These are phyloP conservation scores for Pachypeltis micranthus DNA, from an alignment of 1,140 invertebrate genomes.

Conservation along the genomic window DNA sequence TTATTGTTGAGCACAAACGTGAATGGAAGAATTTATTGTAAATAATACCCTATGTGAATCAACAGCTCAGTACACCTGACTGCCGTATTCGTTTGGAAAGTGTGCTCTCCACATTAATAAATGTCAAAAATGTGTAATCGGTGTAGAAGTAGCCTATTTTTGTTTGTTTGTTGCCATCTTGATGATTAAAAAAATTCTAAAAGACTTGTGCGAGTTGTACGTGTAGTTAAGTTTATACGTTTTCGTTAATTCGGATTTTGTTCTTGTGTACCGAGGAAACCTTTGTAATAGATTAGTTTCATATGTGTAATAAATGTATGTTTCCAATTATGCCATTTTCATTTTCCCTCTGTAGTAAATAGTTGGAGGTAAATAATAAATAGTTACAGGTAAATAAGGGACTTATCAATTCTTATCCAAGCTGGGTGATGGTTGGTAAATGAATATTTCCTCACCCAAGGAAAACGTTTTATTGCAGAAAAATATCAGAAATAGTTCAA, in stretches of 20 bases:
- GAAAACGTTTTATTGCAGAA: too few species aligned
- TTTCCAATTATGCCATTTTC: not conserved
- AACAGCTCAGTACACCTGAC: not conserved
- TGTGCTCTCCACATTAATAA: not conserved
- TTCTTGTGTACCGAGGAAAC: not conserved
- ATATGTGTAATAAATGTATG: constrained; percentile 6
- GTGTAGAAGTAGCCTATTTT: not conserved
- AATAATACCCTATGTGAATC: not conserved
- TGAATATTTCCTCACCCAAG: too few species aligned
- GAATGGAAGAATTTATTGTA: not conserved
- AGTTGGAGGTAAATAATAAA: too few species aligned
- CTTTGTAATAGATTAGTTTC: not conserved
- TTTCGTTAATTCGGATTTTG: constrained; percentile 1
- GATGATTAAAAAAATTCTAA: not conserved
- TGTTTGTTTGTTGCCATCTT: constrained; percentile 10
- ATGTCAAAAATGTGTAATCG: not conserved
- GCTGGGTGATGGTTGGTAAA: too few species aligned
- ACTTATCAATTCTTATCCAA: too few species aligned
- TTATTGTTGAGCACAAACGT: constrained; percentile 10
- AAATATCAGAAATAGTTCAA: too few species aligned
- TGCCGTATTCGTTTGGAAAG: not conserved
- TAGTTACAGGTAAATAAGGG: too few species aligned
- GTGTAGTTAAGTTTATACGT: not conserved
- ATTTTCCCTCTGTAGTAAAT: too few species aligned
- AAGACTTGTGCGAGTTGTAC: constrained; percentile 7